Evolutionary conservation across 2,797 vertebrate genomes (phyloP), one percentile per base, ranked within the genome.

Genomic region (Sebastes nivosus): DNA sequence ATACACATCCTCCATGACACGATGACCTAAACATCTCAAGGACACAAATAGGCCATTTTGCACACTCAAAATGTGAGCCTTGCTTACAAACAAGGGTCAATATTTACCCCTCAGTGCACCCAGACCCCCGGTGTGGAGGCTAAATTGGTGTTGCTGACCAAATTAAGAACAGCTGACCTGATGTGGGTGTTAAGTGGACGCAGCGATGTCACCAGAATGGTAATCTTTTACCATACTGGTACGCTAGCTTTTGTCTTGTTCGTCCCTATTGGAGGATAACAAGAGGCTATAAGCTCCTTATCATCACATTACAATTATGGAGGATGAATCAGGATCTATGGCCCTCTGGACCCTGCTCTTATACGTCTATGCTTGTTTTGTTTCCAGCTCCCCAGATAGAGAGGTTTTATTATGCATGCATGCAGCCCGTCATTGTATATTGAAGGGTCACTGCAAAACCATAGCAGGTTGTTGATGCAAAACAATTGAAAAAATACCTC

Each of bases 161-260:
- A 91, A 95, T 95, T 94, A 95, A 80, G 87, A 90, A 94, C 93
- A 93, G 92, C 82, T 95, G 94, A 95, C 95, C 94, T 94, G 93
- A 91, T 83, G 85, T 78, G 87, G 85, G 88, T 92, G 94, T 94
- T 94, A 93, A 94, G 93, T 94, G 93, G 86, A 92, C 5, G 32
- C 61, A 42, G 87, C 87, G 89, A 91, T 92, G 87, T 93, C 86
- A 73, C 60, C 77, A 88, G 80, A 92, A 93, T 90, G 87, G 88
- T 92, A 92, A 93, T 92, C 93, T 91, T 89, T 87, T 67, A 67
- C 80, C 74, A 74, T 86, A 68, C 81, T 79, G 57, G 77, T 89
- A 76, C 69, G 30, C 81, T 70, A 78, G 75, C 65, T 85, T 92
- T 93, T 93, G 92, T 94, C 87, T 88, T 68, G 79, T 79, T 38